Evolutionary conservation across 2,113 vertebrate genomes (phyloP), one percentile per base, ranked within the genome.

Genomic region (Calyptommatus sinebrachiatus): DNA sequence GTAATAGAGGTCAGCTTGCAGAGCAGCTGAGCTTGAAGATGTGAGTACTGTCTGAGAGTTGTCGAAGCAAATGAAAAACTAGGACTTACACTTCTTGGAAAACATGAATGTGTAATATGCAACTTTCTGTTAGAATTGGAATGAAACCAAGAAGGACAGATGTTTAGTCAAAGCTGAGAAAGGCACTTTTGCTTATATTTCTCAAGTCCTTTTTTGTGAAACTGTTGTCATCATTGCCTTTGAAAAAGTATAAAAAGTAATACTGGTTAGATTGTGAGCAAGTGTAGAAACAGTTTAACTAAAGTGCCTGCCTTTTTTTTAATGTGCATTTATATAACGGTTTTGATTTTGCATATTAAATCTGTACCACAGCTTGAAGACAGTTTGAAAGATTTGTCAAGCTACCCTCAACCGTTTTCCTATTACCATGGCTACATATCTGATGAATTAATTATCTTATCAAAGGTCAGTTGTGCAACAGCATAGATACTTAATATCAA

Each of bases 401-500:
- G 35, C 35, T 35, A 66, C 65, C 35, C 29, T 28, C 65, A 76
- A 65, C 75, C 14, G 76, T 61, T 41, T 75, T 69, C 48, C 60
- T 31, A 83, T 83, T 78, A 68, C 82, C 71, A 83, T 78, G 71
- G 76, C 50, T 83, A 69, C 63, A 79, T 69, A 63, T 78, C 71
- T 50, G 71, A 83, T 78, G 76, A 83, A 83, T 78, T 74, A 78
- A 83, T 83, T 78, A 74, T 78, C 76, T 78, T 41, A 74, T 69
- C 41, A 74, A 83, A 83, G 71, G 82, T 79, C 76, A 83, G 65
- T 83, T 83, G 50, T 83, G 20, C 70, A 83, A 83, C 76, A 62
- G 35, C n/a, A 35, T 74, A 73, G 24, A 69, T 62, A 60, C 28
- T 74, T 79, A 74, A 74, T 69, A 62, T 12, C 63, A 53, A 60